Evolutionary conservation across 2,113 vertebrate genomes (phyloP), one percentile per base, ranked within the genome.

Genomic region (Petrocephalus microphthalmus): DNA sequence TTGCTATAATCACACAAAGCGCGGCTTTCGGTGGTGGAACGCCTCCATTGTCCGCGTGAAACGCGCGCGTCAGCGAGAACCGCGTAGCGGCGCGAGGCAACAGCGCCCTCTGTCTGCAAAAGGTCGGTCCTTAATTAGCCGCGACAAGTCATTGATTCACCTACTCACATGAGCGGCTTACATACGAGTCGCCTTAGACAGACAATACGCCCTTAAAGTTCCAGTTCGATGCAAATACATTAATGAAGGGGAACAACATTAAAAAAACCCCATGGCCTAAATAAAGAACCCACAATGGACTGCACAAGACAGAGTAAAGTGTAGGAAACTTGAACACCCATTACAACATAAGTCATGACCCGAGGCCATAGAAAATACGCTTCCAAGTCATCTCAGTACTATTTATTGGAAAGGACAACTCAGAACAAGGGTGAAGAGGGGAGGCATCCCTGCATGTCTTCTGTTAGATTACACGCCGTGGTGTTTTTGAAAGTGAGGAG

Each of bases 91-190:
- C 71, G 33, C 84, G 17, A 54, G 25, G n/a, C 84, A 85, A 85
- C 51, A 85, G 84, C 84, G 84, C 84, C 84, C 84, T 85, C 84
- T 85, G 5, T 52, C 52, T 25, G 19, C 84, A 54, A 20, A 51
- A 42, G 33, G 71, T 78, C 25, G 33, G 37, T 84, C 81, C 47
- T 82, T 47, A 84, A 51, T 37, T 47, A n/a, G 81, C 20, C 81
- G 4, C 81, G 81, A 84, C 20, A 25, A 22, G 47, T 25, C 71
- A 37, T 37, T 78, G 15, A 42, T 42, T 42, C 17, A 29, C 37
- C 17, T 37, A 37, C 67, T 74, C 13, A 17, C 15, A 37, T 6
- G 15, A 78, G 5, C 37, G 1, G 33, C 33, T 78, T 78, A 42
- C 17, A 42, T 42, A 78, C 5, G 5, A 42, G 33, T 19, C 37